These are phyloP conservation scores for Campoletis sonorensis DNA, from an alignment of 1,140 invertebrate genomes.

Conservation along the genomic window DNA sequence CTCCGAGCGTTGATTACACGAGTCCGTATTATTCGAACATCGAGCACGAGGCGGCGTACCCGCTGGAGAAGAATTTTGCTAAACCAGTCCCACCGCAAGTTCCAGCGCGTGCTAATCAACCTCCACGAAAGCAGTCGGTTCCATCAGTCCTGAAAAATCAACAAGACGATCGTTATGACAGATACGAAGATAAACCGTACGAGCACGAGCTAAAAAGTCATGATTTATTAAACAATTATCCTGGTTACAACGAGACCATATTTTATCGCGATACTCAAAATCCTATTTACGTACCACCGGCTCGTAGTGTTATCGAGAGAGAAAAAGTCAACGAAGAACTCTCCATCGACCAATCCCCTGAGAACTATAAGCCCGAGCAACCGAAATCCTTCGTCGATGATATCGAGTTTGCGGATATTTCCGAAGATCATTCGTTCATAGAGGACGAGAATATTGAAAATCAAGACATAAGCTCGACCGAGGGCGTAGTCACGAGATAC, in stretches of 20 bases:
- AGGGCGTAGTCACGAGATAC: slow-evolving; percentile 70
- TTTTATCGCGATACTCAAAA: slow-evolving; percentile 50
- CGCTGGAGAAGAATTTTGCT: background rate
- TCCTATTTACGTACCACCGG: slow-evolving; percentile 51
- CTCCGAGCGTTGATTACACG: slow-evolving; percentile 13
- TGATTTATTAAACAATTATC: background rate
- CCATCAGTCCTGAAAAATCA: background rate
- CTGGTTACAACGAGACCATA: background rate
- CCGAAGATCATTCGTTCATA: slow-evolving; percentile 46
- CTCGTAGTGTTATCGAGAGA: slow-evolving; percentile 6
- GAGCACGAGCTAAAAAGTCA: background rate
- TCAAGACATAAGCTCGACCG: slow-evolving; percentile 70
- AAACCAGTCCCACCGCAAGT: slow-evolving; percentile 5
- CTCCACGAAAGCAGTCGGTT: slow-evolving; percentile 9
- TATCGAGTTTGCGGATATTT: slow-evolving; percentile 16
- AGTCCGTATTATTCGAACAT: background rate
- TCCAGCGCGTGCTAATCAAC: slow-evolving; percentile 28
- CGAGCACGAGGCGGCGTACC: background rate
- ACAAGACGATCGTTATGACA: slow-evolving; percentile 9
- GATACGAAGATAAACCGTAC: background rate
- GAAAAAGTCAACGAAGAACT: background rate
- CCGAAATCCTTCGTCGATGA: slow-evolving; percentile 18
- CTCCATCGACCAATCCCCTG: background rate
- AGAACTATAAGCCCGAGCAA: background rate
- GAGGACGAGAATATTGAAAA: slow-evolving; percentile 70